These are phyloP conservation scores for Ophiodon elongatus DNA, from an alignment of 2,113 vertebrate species.

Conservation along the genomic window DNA sequence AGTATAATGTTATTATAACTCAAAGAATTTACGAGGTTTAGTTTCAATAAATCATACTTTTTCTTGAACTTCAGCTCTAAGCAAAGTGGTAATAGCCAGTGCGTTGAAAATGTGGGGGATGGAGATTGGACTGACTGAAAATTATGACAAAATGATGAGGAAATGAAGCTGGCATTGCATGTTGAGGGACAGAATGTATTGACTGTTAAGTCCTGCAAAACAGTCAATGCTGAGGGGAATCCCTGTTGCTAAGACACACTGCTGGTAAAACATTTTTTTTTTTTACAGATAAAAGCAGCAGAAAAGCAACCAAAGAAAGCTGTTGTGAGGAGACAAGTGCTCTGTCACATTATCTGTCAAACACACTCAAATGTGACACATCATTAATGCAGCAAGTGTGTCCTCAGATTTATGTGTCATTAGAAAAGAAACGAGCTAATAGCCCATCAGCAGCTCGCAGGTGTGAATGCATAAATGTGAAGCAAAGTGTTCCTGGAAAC, in stretches of 20 bases:
- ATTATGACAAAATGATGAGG: slow-evolving; percentile 19
- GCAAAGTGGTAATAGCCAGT: not conserved
- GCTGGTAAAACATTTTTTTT: no score
- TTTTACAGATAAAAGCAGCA: no score
- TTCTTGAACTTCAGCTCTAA: not conserved
- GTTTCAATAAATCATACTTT: not conserved
- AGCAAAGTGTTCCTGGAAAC: slow-evolving; percentile 17
- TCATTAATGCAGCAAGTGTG: slow-evolving; percentile 13
- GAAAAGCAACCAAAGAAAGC: slow-evolving; percentile 20
- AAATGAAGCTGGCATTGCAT: slow-evolving; percentile 17
- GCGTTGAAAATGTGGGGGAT: slow-evolving; percentile 20
- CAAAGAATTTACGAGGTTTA: not conserved
- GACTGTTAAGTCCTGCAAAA: not conserved
- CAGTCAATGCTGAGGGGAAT: slow-evolving; percentile 10
- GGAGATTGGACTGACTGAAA: slow-evolving; percentile 20
- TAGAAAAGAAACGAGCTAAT: slow-evolving; percentile 6
- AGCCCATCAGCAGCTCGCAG: slow-evolving; percentile 13
- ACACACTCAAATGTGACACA: slow-evolving; percentile 26
- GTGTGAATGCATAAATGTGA: slow-evolving; percentile 24
- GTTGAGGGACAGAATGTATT: not conserved
- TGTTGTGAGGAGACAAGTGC: not conserved
- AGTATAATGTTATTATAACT: not conserved
- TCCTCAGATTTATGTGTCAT: not conserved
- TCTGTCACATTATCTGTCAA: slow-evolving; percentile 6
- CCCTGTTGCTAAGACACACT: slow-evolving; percentile 27